phyloP scores from a whole-genome alignment of 1,140 invertebrate genomes.

The Pseudomyrmex cubaensis region DNA sequence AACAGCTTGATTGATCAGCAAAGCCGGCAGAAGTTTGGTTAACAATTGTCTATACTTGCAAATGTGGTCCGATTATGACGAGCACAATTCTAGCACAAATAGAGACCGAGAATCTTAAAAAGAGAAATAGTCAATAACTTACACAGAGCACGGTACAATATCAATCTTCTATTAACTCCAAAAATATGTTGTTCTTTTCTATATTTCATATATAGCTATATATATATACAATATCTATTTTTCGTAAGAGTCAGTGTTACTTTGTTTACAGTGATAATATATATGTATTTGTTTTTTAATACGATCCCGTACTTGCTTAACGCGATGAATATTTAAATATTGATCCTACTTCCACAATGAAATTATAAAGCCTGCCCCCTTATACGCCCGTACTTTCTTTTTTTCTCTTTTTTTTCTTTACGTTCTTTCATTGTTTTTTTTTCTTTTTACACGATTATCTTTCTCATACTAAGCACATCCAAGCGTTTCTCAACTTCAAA shows the following conservation, averaged over 20 bases:
- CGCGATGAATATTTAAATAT: conserved; percentile 70
- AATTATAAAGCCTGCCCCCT: conserved; percentile 46
- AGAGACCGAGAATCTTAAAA: conserved; percentile 65
- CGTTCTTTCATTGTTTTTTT: conserved; percentile 9
- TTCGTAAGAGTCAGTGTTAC: conserved; percentile 62
- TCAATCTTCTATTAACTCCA: conserved; percentile 79
- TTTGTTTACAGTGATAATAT: conserved; percentile 67
- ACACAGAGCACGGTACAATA: conserved; percentile 74
- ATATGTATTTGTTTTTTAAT: conserved; percentile 46
- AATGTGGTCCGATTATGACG: conserved; percentile 69
- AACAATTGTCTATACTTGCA: conserved; percentile 51
- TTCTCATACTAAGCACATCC: conserved; percentile 38
- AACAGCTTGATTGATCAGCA: not conserved
- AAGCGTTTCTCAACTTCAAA: conserved; percentile 46
- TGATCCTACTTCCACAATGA: conserved; percentile 62
- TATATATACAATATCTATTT: conserved; percentile 75
- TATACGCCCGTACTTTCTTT: conserved; percentile 19
- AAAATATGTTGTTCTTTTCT: conserved; percentile 82
- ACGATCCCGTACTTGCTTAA: conserved; percentile 67
- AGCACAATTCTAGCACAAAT: conserved; percentile 58
- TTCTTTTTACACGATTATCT: conserved; percentile 55
- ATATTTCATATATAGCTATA: conserved; percentile 62
- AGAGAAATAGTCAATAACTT: conserved; percentile 69
- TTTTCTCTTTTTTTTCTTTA: conserved; percentile 29
- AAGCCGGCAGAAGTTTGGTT: conserved; percentile 1